Evolutionary conservation across 2,888 invertebrate genomes (phyloP), one percentile per base, ranked within the genome.

Genomic region (Pocota personata): DNA sequence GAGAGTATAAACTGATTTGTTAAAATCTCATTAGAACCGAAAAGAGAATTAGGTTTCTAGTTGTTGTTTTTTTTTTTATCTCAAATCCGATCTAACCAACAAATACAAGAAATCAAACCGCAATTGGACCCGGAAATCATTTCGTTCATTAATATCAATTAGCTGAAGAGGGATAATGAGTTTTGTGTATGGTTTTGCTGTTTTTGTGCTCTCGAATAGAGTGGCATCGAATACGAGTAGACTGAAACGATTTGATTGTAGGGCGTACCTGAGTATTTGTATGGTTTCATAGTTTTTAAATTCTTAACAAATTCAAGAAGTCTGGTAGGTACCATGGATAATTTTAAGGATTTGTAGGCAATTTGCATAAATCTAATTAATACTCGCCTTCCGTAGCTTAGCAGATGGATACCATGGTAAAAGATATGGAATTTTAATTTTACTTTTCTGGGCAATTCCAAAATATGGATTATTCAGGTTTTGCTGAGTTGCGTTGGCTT

Each of bases 111-210:
- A 78, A 84, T 84, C 80, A 84, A 75, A 84, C 75, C 80, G 16
- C 80, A 80, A 80, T 84, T 80, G 84, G 64, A 66, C 69, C 75
- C 64, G 84, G 69, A 80, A 84, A 71, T 80, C 80, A 75, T 57
- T 75, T 58, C 50, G 19, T 60, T 84, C 84, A 80, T 80, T 84
- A 84, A 84, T 84, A 80, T 80, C 84, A 84, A 84, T 84, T 84
- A 84, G 80, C 71, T 37, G 35, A 60, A 69, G 62, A 40, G 64
- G 84, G 80, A 76, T 84, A 84, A 80, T 84, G 69, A 84, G 69
- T 66, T 76, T 52, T 71, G 66, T 73, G 46, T 84, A 60, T 67
- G 72, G 37, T 16, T 21, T 37, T 30, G 55, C 19, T 78, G 35
- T 21, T 62, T 72, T 55, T 62, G 16, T 19, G n/a, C n/a, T n/a